Evolutionary conservation across 2,113 vertebrate genomes (phyloP).

Genomic region (Micromys minutus): DNA sequence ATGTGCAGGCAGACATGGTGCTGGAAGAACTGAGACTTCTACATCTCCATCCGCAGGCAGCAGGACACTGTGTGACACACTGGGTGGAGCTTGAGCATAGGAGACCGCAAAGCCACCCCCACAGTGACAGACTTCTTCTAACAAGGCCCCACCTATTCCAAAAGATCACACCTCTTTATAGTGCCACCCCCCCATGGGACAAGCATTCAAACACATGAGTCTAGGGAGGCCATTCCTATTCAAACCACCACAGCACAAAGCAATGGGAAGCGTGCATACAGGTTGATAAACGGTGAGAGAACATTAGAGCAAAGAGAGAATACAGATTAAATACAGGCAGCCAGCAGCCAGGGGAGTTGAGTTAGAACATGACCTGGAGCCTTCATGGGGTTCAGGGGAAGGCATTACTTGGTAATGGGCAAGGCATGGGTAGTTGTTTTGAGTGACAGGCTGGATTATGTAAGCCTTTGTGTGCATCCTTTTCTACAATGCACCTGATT

Average conservation of each 20-base stretch:
- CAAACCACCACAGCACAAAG: background rate
- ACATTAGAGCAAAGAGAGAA: background rate
- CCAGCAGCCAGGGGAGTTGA: background rate
- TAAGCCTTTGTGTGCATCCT: background rate
- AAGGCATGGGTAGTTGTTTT: background rate
- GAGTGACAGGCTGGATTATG: background rate
- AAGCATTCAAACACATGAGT: too few relatives aligned
- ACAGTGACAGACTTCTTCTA: too few relatives aligned
- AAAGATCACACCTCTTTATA: too few relatives aligned
- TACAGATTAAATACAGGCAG: background rate
- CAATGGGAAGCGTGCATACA: background rate
- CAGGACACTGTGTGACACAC: background rate
- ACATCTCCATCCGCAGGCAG: too few relatives aligned
- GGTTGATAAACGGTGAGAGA: background rate
- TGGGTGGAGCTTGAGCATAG: background rate
- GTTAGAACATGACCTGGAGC: background rate
- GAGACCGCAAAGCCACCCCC: too few relatives aligned
- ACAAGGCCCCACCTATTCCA: too few relatives aligned
- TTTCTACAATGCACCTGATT: background rate
- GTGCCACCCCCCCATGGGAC: too few relatives aligned
- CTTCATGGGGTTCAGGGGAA: background rate
- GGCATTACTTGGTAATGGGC: background rate
- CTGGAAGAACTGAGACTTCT: background rate
- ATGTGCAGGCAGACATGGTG: too few relatives aligned
- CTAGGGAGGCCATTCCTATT: too few relatives aligned